Conservation (phyloP, 1,140 invertebrate genomes). For the Pygmarrhopalites habei region DNA sequence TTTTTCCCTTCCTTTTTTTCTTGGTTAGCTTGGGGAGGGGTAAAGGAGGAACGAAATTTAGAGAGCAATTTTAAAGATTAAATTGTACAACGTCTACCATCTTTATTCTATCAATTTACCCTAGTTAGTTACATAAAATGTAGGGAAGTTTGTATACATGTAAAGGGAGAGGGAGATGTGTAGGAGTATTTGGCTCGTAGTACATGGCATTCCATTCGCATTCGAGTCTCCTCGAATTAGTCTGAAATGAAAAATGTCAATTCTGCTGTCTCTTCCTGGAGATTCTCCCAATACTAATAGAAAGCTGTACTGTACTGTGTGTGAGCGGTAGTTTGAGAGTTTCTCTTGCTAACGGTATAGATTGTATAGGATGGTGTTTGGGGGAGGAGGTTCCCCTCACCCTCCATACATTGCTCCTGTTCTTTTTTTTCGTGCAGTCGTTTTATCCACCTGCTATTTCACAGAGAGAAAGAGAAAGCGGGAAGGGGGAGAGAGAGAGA, state of each 20-base stretch:
- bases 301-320: not conserved
- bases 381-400: too few species aligned
- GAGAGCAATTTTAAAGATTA: constrained; percentile 39
- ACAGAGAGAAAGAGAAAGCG: too few species aligned
- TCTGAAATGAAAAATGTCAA: constrained; percentile 37
- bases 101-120: constrained; percentile 21
- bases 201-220: constrained; percentile 10
- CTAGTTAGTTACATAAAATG: not conserved
- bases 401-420: too few species aligned
- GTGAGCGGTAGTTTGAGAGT: too few species aligned
- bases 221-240: constrained; percentile 30
- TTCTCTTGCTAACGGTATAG: too few species aligned
- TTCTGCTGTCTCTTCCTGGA: constrained; percentile 11
- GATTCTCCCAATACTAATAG: constrained; percentile 19
- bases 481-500: too few species aligned
- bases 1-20: too few species aligned
- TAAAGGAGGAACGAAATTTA: constrained; percentile 32
- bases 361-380: too few species aligned
- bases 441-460: too few species aligned
- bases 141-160: too few species aligned
- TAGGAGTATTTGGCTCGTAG: not conserved
- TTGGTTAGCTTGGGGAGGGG: too few species aligned
- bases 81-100: constrained; percentile 30
- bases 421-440: too few species aligned
- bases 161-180: not conserved